Evolutionary conservation across 2,113 vertebrate species (phyloP), one percentile per base, ranked within the genome.

Genomic region (Smithornis capensis): DNA sequence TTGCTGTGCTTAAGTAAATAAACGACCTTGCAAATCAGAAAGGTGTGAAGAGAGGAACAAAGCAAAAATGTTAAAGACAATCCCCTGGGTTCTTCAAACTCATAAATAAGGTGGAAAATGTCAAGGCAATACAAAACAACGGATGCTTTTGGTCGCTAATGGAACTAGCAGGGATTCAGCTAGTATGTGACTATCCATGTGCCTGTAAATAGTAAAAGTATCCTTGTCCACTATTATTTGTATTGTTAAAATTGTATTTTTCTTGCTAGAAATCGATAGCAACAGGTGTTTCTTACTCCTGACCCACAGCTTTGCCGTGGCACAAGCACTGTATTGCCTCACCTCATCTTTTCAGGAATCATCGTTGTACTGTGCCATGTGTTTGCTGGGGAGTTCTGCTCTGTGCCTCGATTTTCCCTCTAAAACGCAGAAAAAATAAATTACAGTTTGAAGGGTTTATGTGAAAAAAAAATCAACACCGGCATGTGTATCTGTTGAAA

Each of bases 281-380:
- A 91, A 62, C 14, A 53, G 9, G 33, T 83, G 19, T 76, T 77
- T 77, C 33, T 38, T 77, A 55, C 56, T 87, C 19, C 40, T 31
- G 37, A 67, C 27, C 14, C 50, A 21, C 25, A 45, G 31, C 80
- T 50, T 3, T 40, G 65, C 35, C 3, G 19, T 38, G 45, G 40
- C 31, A 71, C n/a, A 42, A 89, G 53, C 53, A 38, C 35, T 33
- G 12, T 38, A 21, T 53, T 52, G 14, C 40, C 88, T 94, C 92
- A 95, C 76, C 68, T 94, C 92, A 95, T 71, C 68, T 94, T 89
- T 92, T 81, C 76, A 78, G 71, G 74, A 81, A 56, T 80, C 55
- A 33, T 76, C 85, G 81, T 87, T 76, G 11, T 18, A 73, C 28
- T 23, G n/a, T 53, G 56, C 31, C 35, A 11, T 47, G 13, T 50